Base-by-base conservation (phyloP, 2,888 invertebrate genomes). In the Morinoia aosen region DNA sequence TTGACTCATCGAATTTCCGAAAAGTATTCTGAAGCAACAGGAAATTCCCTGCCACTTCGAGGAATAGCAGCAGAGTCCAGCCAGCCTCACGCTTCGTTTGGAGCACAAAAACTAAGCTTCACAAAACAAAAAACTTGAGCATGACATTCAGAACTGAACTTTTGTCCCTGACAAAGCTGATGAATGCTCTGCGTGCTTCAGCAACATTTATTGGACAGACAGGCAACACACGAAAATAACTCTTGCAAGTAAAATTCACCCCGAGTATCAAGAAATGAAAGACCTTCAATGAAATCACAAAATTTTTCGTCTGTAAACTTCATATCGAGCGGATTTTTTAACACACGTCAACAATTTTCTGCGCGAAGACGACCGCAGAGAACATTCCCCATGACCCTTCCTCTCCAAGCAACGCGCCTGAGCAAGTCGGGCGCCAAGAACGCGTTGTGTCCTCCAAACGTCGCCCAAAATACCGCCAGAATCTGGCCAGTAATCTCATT, bases 321-420 rank as follows among this genome's bases (percentile, higher is more conserved):
- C 33, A 33, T 76, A 10, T 25, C 25, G 76, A 10, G 76, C 33
- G 16, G 7, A 25, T 76, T 76, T 76, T 16, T 25, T 76, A 76
- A 16, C 25, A 33, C 3, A 76, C 25, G 19, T 25, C 76, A 76
- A 76, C 76, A 25, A 33, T 76, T 76, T 33, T 61, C 76, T 76
- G 76, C 33, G 25, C 16, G 8, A 76, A 33, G 76, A 76, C 76
- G 76, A 33, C 33, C 76, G 76, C 76, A 25, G 76, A 76, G 33
- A 76, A 76, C 25, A 76, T 76, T 76, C 76, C 76, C 76, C 33
- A 76, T 76, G 76, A 76, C 76, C 76, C 76, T 76, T 76, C 76
- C 76, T 76, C 76, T 33, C 33, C 76, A 25, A 33, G 33, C 76
- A 76, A 25, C 76, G 76, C 19, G 10, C 76, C 25, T 76, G 25